Evolutionary conservation across 2,113 vertebrate species (phyloP).

Genomic region (Tinamus guttatus): DNA sequence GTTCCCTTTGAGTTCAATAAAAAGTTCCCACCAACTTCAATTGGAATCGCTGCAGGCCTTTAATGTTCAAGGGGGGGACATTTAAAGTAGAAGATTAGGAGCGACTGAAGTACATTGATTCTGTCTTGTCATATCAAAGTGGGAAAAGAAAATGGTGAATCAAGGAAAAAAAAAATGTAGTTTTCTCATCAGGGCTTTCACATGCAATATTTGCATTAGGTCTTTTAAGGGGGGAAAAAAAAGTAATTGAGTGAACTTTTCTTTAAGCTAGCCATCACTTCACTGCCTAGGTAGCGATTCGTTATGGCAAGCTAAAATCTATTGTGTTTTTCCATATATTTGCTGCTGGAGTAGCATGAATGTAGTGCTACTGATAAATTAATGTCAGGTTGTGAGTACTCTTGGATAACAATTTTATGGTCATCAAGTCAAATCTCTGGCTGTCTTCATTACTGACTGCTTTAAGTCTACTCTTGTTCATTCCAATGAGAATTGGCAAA

Average conservation of each 20-base stretch:
- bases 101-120: not conserved
- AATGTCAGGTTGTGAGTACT: not conserved
- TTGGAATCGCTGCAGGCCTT: not conserved
- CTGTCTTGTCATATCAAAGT: not conserved
- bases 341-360: not conserved
- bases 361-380: accelerated
- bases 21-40: not conserved
- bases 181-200: not conserved
- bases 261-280: accelerated
- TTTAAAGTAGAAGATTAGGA: not conserved
- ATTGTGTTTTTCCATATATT: not conserved
- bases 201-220: not conserved
- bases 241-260: not conserved
- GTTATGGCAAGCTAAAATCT: not conserved
- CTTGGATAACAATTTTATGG: accelerated
- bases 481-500: not conserved
- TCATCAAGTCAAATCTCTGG: not conserved
- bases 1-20: not conserved
- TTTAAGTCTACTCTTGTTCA: accelerated
- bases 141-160: not conserved
- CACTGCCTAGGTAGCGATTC: not conserved
- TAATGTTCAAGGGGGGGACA: not conserved
- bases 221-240: not conserved
- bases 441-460: not conserved
- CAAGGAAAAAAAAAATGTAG: too few species aligned